Evolutionary conservation across 2,797 vertebrate species (phyloP).

Genomic region (Falco berigora): DNA sequence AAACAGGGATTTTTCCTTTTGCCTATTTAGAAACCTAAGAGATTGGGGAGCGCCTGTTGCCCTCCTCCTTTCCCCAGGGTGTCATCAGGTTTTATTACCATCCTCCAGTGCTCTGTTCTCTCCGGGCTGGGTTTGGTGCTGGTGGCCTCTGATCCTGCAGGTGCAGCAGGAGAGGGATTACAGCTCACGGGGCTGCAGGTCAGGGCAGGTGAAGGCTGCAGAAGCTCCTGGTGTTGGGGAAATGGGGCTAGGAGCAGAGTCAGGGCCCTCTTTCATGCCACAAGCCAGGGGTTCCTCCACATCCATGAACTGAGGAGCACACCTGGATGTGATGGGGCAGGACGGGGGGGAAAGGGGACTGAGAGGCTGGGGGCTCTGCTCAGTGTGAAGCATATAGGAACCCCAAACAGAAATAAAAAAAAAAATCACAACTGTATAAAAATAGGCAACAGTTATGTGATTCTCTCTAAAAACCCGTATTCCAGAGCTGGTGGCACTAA

Average conservation of each 20-base stretch:
- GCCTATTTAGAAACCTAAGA: background rate
- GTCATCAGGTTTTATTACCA: background rate
- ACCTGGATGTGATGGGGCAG: background rate
- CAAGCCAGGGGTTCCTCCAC: background rate
- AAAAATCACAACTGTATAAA: background rate
- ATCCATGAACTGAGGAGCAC: background rate
- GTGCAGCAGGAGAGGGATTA: slow-evolving; percentile 51
- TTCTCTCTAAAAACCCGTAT: background rate
- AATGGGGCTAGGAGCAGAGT: background rate
- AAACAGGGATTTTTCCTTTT: background rate
- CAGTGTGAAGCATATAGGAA: background rate
- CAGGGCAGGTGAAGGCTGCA: slow-evolving; percentile 25
- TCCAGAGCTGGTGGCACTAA: background rate
- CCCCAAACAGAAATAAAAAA: background rate
- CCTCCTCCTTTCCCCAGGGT: background rate
- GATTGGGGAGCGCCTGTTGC: background rate
- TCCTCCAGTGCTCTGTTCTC: background rate
- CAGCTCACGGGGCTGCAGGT: background rate
- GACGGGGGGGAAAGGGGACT: too few relatives aligned
- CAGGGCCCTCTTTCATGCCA: background rate
- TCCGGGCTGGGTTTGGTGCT: background rate
- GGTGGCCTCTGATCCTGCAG: background rate
- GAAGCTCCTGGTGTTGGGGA: background rate
- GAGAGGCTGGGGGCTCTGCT: background rate
- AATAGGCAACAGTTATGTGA: background rate